These are phyloP conservation scores for Phrynosoma blainvillii DNA, from an alignment of 2,113 vertebrate species.

Conservation along the genomic window DNA sequence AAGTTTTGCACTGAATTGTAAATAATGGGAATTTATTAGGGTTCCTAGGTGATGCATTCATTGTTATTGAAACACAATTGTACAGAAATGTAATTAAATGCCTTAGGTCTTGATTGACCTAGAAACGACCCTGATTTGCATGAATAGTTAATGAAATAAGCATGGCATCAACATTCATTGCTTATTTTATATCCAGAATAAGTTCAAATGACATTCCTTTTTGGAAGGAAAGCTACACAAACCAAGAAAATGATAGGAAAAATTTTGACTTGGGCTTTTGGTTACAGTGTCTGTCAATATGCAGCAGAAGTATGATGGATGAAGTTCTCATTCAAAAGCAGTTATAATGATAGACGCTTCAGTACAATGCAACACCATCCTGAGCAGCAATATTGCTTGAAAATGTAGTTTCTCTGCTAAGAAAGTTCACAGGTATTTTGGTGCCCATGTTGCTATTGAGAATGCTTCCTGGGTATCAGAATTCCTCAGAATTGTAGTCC, in stretches of 20 bases:
- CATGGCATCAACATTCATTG: background rate
- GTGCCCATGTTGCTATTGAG: background rate
- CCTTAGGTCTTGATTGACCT: background rate
- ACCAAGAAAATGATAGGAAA: rapidly evolving
- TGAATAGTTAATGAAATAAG: rapidly evolving
- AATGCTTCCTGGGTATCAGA: background rate
- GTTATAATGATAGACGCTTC: background rate
- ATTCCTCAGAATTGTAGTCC: background rate
- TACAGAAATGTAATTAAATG: rapidly evolving
- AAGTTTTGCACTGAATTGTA: background rate
- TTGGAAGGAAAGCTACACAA: background rate
- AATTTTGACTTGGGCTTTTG: rapidly evolving
- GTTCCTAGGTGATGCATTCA: background rate
- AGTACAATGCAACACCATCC: background rate
- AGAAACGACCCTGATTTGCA: background rate
- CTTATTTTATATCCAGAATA: background rate
- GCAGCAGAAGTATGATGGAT: no score
- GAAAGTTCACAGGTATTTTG: background rate
- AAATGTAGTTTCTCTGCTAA: background rate
- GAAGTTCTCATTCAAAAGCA: background rate
- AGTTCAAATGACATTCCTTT: rapidly evolving
- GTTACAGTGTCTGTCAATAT: background rate
- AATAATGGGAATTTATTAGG: rapidly evolving
- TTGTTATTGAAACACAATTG: background rate
- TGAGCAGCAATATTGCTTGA: background rate